Evolutionary conservation across 92 coral and sea anemone genomes (phyloP), one percentile per base, ranked within the genome.

Genomic region (Epizoanthus illoricatus): DNA sequence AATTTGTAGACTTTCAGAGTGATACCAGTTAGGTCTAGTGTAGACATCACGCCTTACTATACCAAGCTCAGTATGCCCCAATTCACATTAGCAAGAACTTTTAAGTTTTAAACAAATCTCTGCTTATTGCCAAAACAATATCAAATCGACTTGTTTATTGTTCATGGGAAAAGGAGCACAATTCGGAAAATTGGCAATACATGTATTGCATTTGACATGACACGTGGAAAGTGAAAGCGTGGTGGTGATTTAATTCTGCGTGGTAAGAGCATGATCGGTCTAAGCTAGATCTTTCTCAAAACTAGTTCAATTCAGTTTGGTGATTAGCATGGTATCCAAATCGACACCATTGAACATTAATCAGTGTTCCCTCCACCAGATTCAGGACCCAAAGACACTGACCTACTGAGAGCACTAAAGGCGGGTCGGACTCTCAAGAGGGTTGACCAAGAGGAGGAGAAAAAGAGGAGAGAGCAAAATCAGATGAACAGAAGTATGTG

Each of bases 381-480:
- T 19, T 78, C 82, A 5, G 36, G 64, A 7, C 60, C 82, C 41
- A 78, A 79, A 9, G 87, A 65, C 58, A 79, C 73, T 17, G 92
- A 89, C 64, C 85, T 93, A 33, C 60, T 88, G 15, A 86, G 83
- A 65, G 97, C 97, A 18, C 89, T 93, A 67, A 87, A 88, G n/a
- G 84, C 81, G 6, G 92, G 92, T 3, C 89, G 75, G 47, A 93
- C 89, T 56, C 92, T 93, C 36, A 88, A 79, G 65, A 93, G 87
- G 65, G 94, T 93, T 20, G 92, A 93, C 79, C 87, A 69, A 5
- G 94, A 91, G 59, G 97, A 88, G 24, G 85, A 86, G 61, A 80
- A 81, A 76, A 93, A 79, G 73, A 86, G 82, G 36, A 92, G 81
- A 39, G 94, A 93, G 55, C 84, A 91, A 33, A 75, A 66, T 3